These are phyloP conservation scores for Acanthurus leucopareius DNA, from an alignment of 2,797 vertebrate species.

Conservation along the genomic window DNA sequence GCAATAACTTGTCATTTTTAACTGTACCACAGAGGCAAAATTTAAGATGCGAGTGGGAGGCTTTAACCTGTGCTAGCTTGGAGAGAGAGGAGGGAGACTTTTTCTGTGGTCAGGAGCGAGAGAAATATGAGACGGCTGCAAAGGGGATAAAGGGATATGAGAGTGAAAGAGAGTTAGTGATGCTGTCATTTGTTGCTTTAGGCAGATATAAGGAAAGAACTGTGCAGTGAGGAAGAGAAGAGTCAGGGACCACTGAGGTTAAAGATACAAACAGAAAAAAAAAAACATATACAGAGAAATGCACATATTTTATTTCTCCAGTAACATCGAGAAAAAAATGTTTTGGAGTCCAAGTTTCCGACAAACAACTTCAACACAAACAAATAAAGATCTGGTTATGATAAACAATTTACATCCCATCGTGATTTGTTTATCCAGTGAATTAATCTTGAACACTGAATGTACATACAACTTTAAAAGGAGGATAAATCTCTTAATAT, in stretches of 20 bases:
- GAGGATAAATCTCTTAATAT: slow-evolving; percentile 9
- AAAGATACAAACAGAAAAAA: slow-evolving; percentile 3
- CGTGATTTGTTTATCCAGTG: background rate
- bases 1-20: slow-evolving; percentile 57
- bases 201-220: slow-evolving; percentile 22
- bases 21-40: slow-evolving; percentile 36
- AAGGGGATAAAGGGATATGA: slow-evolving; percentile 51
- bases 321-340: background rate
- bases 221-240: background rate
- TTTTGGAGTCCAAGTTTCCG: background rate
- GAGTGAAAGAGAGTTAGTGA: slow-evolving; percentile 36
- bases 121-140: slow-evolving; percentile 48
- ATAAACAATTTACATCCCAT: background rate
- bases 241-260: background rate
- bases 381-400: background rate
- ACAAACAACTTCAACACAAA: slow-evolving; percentile 4
- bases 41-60: slow-evolving; percentile 62
- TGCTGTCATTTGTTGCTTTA: slow-evolving; percentile 40
- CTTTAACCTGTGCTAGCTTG: slow-evolving; percentile 47
- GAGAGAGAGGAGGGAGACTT: slow-evolving; percentile 31
- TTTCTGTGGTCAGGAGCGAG: slow-evolving; percentile 53
- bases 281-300: background rate
- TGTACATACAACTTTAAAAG: background rate
- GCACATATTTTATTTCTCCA: background rate
- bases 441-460: background rate